Conservation (phyloP, 2,888 invertebrate genomes). For the Cheilosia impressa region DNA sequence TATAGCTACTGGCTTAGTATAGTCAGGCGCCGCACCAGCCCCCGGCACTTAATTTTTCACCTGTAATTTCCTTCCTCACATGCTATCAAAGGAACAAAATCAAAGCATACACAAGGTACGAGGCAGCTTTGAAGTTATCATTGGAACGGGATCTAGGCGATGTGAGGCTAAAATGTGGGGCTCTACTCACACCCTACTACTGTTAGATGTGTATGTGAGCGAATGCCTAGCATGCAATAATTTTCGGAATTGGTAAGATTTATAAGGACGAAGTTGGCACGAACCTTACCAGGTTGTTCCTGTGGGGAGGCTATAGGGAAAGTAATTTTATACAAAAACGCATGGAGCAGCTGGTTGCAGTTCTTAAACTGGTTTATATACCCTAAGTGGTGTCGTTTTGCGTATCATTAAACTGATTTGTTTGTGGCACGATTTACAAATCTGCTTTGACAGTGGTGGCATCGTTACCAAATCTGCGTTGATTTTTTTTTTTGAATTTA, state of each 20-base stretch:
- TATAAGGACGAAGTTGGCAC: constrained; percentile 71
- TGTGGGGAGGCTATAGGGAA: constrained; percentile 27
- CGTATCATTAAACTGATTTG: too few species aligned
- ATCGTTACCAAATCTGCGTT: too few species aligned
- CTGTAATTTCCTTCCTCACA: constrained; percentile 62
- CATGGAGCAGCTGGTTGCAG: not conserved
- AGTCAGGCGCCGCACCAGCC: constrained; percentile 26
- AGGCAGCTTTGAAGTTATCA: constrained; percentile 64
- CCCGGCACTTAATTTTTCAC: constrained; percentile 67
- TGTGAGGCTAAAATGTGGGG: constrained; percentile 35
- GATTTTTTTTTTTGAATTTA: too few species aligned
- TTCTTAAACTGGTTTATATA: not conserved
- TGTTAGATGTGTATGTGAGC: constrained; percentile 30
- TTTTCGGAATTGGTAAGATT: constrained; percentile 71
- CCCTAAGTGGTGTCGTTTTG: not conserved
- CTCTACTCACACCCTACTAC: constrained; percentile 25
- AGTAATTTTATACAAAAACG: not conserved
- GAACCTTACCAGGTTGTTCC: constrained; percentile 54
- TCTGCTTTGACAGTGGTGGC: too few species aligned
- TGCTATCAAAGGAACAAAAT: constrained; percentile 57
- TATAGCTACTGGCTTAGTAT: constrained; percentile 29
- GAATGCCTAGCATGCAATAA: constrained; percentile 62
- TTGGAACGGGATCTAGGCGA: constrained; percentile 54
- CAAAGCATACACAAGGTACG: constrained; percentile 49
- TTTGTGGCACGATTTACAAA: too few species aligned